A percentile compares a stretch with the other conserved stretches of the same genome.
Conservation (phyloP, 2,113 vertebrate genomes). For the Tricholaema leucomelas region DNA sequence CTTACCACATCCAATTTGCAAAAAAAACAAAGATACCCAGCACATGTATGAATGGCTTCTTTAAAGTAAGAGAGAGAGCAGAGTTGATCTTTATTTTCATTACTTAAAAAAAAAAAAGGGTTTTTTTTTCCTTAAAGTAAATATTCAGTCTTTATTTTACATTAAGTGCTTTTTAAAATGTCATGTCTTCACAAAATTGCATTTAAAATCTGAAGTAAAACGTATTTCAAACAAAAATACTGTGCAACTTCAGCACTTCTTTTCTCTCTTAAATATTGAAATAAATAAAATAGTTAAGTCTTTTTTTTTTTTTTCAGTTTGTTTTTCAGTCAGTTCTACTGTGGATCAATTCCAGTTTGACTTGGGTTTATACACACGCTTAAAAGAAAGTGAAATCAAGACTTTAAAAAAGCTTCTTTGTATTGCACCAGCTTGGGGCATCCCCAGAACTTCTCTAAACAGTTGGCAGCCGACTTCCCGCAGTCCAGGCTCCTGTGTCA, state of each 20-base stretch:
- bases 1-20: conserved; percentile 80
- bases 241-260: conserved; percentile 74
- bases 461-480: conserved; percentile 55
- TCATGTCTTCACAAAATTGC: conserved; percentile 77
- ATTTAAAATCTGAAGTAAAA: conserved; percentile 77
- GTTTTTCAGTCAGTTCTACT: conserved; percentile 75
- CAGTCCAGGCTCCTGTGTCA: conserved; percentile 68
- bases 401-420: conserved; percentile 72
- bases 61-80: conserved; percentile 80
- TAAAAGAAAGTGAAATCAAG: conserved; percentile 71
- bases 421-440: conserved; percentile 78
- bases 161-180: conserved; percentile 75
- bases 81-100: conserved; percentile 82
- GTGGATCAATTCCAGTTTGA: conserved; percentile 75
- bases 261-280: conserved; percentile 81
- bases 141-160: conserved; percentile 80
- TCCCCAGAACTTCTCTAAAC: conserved; percentile 70
- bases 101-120: conserved; percentile 72
- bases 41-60: conserved; percentile 76
- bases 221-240: conserved; percentile 81
- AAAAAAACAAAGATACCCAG: conserved; percentile 79
- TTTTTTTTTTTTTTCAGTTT: conserved; percentile 59
- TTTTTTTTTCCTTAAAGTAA: conserved; percentile 71
- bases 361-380: conserved; percentile 70
- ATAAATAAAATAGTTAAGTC: conserved; percentile 82